Percentiles rank a stretch among this genome's conserved stretches.
phyloP scores from a whole-genome alignment of 2,797 vertebrate species.

The Eptatretus atami region DNA sequence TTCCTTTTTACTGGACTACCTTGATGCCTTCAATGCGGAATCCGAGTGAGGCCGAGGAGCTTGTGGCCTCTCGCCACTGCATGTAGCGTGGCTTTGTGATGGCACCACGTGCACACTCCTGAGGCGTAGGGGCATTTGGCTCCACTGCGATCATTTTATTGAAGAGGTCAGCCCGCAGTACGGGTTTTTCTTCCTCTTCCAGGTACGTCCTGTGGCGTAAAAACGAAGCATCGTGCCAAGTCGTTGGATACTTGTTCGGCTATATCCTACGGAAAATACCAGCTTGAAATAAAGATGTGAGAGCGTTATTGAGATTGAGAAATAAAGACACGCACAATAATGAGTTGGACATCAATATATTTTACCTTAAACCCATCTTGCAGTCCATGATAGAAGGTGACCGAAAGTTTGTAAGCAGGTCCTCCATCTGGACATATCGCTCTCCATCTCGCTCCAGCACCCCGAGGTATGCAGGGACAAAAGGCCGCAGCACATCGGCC shows the following conservation, averaged over 20 bases:
- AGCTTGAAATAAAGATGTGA: no score
- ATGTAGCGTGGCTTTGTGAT: conserved; percentile 49
- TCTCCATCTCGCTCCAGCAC: conserved; percentile 23
- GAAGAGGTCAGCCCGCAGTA: conserved; percentile 35
- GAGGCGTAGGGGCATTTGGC: conserved; percentile 20
- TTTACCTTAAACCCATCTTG: conserved; percentile 52
- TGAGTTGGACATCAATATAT: no score
- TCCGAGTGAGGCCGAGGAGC: conserved; percentile 30
- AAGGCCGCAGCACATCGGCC: conserved; percentile 25
- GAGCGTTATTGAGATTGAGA: no score
- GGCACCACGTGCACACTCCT: conserved; percentile 25
- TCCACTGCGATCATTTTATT: conserved; percentile 46
- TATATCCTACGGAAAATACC: no score
- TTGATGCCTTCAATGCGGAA: conserved; percentile 49
- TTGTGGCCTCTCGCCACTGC: conserved; percentile 38
- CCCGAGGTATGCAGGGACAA: conserved; percentile 38
- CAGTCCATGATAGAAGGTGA: conserved; percentile 54
- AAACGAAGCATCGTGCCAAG: no score
- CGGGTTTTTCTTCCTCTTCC: conserved; percentile 28
- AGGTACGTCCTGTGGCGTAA: conserved; percentile 27
- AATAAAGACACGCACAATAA: no score
- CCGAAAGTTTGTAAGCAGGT: conserved; percentile 33
- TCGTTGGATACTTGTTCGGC: no score
- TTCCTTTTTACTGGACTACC: conserved; percentile 14
- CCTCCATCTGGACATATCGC: conserved; percentile 38